Evolutionary conservation across 2,888 invertebrate genomes (phyloP), one percentile per base, ranked within the genome.

Genomic region (Leucozona laternaria): DNA sequence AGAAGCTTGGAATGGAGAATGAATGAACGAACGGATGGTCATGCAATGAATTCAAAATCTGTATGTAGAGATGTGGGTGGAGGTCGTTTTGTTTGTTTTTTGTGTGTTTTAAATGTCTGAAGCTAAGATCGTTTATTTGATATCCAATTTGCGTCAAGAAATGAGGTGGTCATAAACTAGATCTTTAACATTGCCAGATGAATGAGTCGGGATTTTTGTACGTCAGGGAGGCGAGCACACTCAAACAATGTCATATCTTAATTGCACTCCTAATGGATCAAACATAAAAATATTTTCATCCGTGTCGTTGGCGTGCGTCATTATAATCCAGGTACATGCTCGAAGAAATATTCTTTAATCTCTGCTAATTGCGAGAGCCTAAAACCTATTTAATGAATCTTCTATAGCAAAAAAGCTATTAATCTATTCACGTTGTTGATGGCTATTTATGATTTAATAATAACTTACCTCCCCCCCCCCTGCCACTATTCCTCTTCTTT

Each of bases 61-160:
- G 10, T 50, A 20, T 73, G 73, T 55, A 20, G 34, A 62, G 43
- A 84, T 79, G 85, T 81, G 81, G 85, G 85, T 82, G 85, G 85
- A 86, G 85, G 84, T 80, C 84, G 31, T 37, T 76, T 78, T 71
- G 37, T 60, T 37, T 17, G 17, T 6, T 10, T 37, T 28, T 25
- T 6, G 4, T 37, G 55, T 60, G 1, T 37, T 37, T 13, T 6
- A 64, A 48, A 50, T 37, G 28, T 43, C 77, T 60, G 40, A 62
- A 71, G 72, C 70, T 57, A 37, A 34, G n/a, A 68, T 57, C 31
- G 43, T 68, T 53, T 72, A 81, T 53, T 43, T 81, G 78, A 78
- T 73, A 82, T 62, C 50, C 25, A 43, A 43, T 45, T 57, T 57
- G 48, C 45, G 66, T 68, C 53, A 50, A 68, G 37, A 48, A 13